These are phyloP conservation scores for Heliconius charithonia DNA, from an alignment of 2,888 invertebrate species.

Conservation along the genomic window DNA sequence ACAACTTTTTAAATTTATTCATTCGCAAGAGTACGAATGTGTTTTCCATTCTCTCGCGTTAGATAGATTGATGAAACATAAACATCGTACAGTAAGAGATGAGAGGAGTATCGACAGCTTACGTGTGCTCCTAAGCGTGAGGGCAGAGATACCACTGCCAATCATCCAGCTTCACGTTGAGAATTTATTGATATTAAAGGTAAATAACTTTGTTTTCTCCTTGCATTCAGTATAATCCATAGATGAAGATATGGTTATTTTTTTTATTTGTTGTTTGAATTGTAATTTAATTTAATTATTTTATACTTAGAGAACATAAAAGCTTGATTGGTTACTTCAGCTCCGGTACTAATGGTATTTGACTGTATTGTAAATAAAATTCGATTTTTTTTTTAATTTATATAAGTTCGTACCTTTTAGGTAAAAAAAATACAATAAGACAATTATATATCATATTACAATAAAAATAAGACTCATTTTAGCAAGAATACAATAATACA, in stretches of 20 bases:
- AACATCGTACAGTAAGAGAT: constrained; percentile 10
- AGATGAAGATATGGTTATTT: background rate
- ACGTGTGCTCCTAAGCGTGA: background rate
- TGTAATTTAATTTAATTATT: background rate
- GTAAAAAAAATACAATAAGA: too few species aligned
- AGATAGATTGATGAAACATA: constrained; percentile 12
- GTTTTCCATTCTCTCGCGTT: background rate
- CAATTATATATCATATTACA: too few species aligned
- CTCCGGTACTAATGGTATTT: too few species aligned
- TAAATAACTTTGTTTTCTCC: background rate
- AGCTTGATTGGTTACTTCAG: background rate
- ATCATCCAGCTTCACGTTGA: background rate
- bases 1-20: background rate
- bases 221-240: background rate
- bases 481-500: too few species aligned
- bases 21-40: background rate
- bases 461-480: too few species aligned
- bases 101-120: background rate
- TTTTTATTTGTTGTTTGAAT: background rate
- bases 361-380: too few species aligned
- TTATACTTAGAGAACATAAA: background rate
- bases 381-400: too few species aligned
- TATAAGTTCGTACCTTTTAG: too few species aligned
- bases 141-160: background rate
- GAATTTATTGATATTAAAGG: constrained; percentile 11